A percentile compares a stretch with the other conserved stretches of the same genome.
phyloP scores from a whole-genome alignment of 2,888 invertebrate species.

The Anaspis maculata region DNA sequence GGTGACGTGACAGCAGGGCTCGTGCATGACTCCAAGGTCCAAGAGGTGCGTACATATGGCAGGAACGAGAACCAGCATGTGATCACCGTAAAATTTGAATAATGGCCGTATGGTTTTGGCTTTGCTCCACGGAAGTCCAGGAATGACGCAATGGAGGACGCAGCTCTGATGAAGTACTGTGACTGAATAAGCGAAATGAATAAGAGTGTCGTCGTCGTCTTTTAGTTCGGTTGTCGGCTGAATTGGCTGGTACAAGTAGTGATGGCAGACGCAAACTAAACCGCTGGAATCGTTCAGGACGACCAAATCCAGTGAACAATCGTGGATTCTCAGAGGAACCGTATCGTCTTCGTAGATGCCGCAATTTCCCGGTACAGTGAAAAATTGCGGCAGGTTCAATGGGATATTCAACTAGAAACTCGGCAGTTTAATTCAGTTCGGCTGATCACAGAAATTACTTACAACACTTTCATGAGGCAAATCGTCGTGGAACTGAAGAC shows the following conservation, averaged over 20 bases:
- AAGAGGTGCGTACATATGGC: slow-evolving; percentile 77
- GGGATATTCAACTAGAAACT: slow-evolving; percentile 72
- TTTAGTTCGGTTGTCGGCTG: slow-evolving; percentile 45
- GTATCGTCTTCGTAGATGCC: slow-evolving; percentile 74
- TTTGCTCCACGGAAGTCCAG: slow-evolving; percentile 69
- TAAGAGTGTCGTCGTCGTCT: slow-evolving; percentile 51
- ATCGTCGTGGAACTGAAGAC: slow-evolving; percentile 79
- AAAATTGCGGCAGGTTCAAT: slow-evolving; percentile 65
- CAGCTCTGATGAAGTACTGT: slow-evolving; percentile 76
- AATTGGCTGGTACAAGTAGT: slow-evolving; percentile 69
- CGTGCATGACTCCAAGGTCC: slow-evolving; percentile 75
- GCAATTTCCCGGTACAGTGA: slow-evolving; percentile 47
- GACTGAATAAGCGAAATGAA: slow-evolving; percentile 79
- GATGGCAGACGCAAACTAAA: slow-evolving; percentile 70
- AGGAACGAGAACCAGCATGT: slow-evolving; percentile 74
- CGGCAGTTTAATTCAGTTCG: no score
- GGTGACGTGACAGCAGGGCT: slow-evolving; percentile 74
- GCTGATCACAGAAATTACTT: no score
- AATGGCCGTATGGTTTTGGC: slow-evolving; percentile 70
- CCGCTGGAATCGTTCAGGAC: slow-evolving; percentile 69
- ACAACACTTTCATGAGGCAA: slow-evolving; percentile 83
- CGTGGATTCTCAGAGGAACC: slow-evolving; percentile 70
- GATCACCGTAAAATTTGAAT: slow-evolving; percentile 67
- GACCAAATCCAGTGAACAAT: slow-evolving; percentile 71
- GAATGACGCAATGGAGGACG: slow-evolving; percentile 74